Evolutionary conservation across 2,888 invertebrate genomes (phyloP).

Genomic region (Meta bourneti): DNA sequence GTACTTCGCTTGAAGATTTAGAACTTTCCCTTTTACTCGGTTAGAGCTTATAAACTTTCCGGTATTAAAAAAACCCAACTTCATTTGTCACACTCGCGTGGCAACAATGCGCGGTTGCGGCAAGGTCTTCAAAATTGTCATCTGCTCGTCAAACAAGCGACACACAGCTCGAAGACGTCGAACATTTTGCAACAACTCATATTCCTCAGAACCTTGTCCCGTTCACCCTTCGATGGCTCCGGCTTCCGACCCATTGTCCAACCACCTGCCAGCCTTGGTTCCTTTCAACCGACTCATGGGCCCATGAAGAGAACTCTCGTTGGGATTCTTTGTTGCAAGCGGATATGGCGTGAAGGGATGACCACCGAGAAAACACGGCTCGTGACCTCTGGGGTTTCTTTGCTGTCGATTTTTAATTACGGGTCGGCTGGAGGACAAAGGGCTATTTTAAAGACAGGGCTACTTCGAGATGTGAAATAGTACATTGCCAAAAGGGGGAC

Average conservation of each 20-base stretch:
- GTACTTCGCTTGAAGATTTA: not conserved
- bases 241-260: not conserved
- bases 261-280: conserved; percentile 22
- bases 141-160: not conserved
- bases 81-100: not conserved
- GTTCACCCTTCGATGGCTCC: conserved; percentile 16
- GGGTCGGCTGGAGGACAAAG: not conserved
- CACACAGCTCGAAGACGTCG: not conserved
- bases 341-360: not conserved
- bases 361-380: no score
- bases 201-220: conserved; percentile 29
- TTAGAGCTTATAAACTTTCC: not conserved
- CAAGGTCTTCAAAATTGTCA: conserved; percentile 7
- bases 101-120: not conserved
- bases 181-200: conserved; percentile 23
- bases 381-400: not conserved
- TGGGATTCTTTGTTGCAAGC: conserved; percentile 6
- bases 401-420: not conserved
- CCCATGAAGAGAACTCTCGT: conserved; percentile 3
- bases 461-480: not conserved
- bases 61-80: not conserved
- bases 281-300: conserved; percentile 25
- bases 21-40: not conserved
- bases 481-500: not conserved
- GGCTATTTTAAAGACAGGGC: not conserved